Conservation (phyloP, 2,888 invertebrate species). For the Amphiduros pacificus region DNA sequence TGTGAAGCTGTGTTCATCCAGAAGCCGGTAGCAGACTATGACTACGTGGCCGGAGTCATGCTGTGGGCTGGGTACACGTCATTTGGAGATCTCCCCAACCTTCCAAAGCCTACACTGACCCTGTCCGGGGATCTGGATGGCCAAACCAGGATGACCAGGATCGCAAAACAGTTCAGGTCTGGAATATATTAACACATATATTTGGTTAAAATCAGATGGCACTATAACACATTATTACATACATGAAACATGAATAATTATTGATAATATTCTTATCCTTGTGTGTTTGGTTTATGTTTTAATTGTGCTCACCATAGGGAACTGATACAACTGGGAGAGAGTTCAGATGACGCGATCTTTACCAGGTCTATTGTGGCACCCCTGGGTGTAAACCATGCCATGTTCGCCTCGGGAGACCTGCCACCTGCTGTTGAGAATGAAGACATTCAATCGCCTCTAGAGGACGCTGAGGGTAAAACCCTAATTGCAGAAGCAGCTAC, state of each 20-base stretch:
- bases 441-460: not conserved
- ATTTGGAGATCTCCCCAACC: slow-evolving; percentile 29
- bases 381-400: slow-evolving; percentile 15
- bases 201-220: not conserved
- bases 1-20: slow-evolving; percentile 1
- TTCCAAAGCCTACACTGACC: slow-evolving; percentile 40
- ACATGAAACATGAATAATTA: too few relatives aligned
- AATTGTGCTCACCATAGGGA: too few relatives aligned
- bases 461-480: not conserved
- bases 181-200: too few relatives aligned
- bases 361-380: slow-evolving; percentile 4
- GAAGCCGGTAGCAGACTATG: slow-evolving; percentile 4
- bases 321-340: too few relatives aligned
- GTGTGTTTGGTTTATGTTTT: too few relatives aligned
- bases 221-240: too few relatives aligned
- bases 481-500: not conserved
- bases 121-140: slow-evolving; percentile 48
- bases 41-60: slow-evolving; percentile 33
- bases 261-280: too few relatives aligned
- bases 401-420: slow-evolving; percentile 11
- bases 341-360: not conserved
- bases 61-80: slow-evolving; percentile 40
- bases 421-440: slow-evolving; percentile 3
- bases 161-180: slow-evolving; percentile 34
- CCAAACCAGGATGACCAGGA: slow-evolving; percentile 38